Percentiles rank a stretch among this genome's conserved stretches.
Evolutionary conservation across 2,113 vertebrate species (phyloP).

Genomic region (Cynopterus brachyotis): DNA sequence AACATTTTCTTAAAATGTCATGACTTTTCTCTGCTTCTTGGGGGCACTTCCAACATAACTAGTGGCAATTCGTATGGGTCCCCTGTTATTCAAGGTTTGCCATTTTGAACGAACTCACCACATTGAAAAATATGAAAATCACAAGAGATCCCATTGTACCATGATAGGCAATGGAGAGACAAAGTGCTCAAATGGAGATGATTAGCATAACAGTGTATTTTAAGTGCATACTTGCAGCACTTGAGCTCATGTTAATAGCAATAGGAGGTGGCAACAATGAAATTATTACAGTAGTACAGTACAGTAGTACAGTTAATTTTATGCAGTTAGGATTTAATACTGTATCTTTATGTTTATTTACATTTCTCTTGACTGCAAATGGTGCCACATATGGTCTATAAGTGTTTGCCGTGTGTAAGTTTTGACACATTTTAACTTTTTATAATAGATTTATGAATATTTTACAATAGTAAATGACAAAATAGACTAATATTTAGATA

Average conservation of each 20-base stretch:
- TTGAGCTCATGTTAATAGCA: background rate
- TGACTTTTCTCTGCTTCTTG: background rate
- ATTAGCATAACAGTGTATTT: background rate
- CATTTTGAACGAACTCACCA: background rate
- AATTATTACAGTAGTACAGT: background rate
- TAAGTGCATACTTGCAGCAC: background rate
- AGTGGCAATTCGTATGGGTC: background rate
- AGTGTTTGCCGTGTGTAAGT: background rate
- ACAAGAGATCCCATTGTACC: background rate
- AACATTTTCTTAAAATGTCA: background rate
- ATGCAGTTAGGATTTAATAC: background rate
- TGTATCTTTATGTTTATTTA: background rate
- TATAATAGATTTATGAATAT: background rate
- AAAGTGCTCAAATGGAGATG: background rate
- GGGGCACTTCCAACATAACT: background rate
- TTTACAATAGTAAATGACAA: background rate
- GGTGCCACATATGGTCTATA: background rate
- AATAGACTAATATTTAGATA: background rate
- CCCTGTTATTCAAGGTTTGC: background rate
- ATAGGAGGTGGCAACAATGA: background rate
- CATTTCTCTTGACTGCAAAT: background rate
- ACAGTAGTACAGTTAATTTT: background rate
- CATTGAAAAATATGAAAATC: background rate
- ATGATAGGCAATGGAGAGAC: background rate
- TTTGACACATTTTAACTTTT: background rate